A percentile compares a stretch with the other conserved stretches of the same genome.
Conservation (phyloP, 2,888 invertebrate species). For the Mythimna lalbum region DNA sequence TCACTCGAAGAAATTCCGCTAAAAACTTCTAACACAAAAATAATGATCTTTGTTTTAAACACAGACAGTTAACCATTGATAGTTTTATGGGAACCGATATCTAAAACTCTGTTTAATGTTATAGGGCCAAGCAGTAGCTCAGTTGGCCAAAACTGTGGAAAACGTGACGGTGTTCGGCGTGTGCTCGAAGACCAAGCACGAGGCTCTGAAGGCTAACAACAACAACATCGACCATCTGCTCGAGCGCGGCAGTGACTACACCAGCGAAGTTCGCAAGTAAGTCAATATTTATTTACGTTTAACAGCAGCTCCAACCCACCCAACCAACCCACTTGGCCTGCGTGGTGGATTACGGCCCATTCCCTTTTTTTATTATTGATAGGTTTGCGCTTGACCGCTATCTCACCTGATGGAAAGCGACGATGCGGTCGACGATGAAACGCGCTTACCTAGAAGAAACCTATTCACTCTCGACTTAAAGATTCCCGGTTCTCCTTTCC, state of each 20-base stretch:
- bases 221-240: slow-evolving; percentile 94
- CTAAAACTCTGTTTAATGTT: not conserved
- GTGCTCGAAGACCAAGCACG: slow-evolving; percentile 96
- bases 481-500: too few relatives aligned
- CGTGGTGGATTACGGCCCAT: too few relatives aligned
- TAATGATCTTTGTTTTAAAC: not conserved
- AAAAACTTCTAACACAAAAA: too few relatives aligned
- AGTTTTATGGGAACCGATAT: not conserved
- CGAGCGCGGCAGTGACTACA: slow-evolving; percentile 95
- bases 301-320: too few relatives aligned
- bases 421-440: too few relatives aligned
- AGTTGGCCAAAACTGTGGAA: slow-evolving; percentile 94
- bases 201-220: slow-evolving; percentile 93
- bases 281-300: slow-evolving; percentile 65
- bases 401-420: too few relatives aligned
- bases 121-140: slow-evolving; percentile 96
- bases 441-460: too few relatives aligned
- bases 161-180: slow-evolving; percentile 96
- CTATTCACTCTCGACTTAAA: too few relatives aligned
- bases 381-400: too few relatives aligned
- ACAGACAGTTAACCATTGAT: not conserved
- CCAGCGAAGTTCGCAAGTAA: slow-evolving; percentile 96
- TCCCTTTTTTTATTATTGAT: too few relatives aligned
- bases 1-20: too few relatives aligned
- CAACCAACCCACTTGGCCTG: too few relatives aligned